Percentiles rank a stretch among this genome's conserved stretches.
phyloP scores from a whole-genome alignment of 2,888 invertebrate species.

The Rhamnusium bicolor region DNA sequence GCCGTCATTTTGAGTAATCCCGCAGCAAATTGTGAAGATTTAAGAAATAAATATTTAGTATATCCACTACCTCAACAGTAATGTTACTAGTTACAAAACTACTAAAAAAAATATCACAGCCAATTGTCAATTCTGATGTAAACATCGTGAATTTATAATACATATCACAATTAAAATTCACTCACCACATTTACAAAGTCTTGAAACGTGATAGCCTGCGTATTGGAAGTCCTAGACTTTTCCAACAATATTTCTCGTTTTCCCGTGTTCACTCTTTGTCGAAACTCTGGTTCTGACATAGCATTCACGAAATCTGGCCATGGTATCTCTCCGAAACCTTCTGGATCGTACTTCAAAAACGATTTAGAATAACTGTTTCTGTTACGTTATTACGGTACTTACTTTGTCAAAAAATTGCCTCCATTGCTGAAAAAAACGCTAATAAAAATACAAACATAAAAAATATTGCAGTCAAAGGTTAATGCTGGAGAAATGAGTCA shows the following conservation, averaged over 20 bases:
- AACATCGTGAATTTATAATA: too few species aligned
- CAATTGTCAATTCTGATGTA: too few species aligned
- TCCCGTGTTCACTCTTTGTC: constrained; percentile 67
- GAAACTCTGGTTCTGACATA: constrained; percentile 72
- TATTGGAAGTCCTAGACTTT: constrained; percentile 80
- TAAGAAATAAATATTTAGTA: too few species aligned
- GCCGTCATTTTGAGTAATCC: too few species aligned
- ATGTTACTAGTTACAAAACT: too few species aligned
- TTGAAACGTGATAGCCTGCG: constrained; percentile 90
- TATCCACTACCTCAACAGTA: too few species aligned
- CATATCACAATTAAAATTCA: constrained; percentile 57
- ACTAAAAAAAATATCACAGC: too few species aligned
- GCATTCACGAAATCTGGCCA: constrained; percentile 88
- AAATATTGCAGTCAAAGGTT: too few species aligned
- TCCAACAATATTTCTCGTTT: constrained; percentile 78
- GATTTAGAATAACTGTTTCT: too few species aligned
- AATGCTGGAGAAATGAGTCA: too few species aligned
- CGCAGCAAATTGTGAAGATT: too few species aligned
- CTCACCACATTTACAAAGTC: constrained; percentile 96
- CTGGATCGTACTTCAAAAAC: constrained; percentile 87
- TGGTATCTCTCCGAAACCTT: constrained; percentile 94
- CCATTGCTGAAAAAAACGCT: constrained; percentile 83
- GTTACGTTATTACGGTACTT: constrained; percentile 63
- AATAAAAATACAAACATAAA: too few species aligned
- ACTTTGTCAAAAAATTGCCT: constrained; percentile 90